Percentiles rank a stretch among this genome's conserved stretches.
These are phyloP conservation scores for Anthoptus insignis DNA, from an alignment of 2,888 invertebrate genomes.

Conservation along the genomic window DNA sequence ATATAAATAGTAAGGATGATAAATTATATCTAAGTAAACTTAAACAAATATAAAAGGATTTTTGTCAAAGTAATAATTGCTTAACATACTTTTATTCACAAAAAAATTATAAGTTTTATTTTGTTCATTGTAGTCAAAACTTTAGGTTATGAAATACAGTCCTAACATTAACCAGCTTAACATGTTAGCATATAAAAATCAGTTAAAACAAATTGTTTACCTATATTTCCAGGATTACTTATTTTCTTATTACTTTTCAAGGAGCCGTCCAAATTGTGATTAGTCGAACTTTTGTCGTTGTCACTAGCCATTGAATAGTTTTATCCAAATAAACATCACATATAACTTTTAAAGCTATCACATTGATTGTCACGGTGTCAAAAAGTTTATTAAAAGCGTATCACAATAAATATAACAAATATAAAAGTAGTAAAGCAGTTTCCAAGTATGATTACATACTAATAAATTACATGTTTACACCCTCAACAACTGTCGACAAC, in stretches of 20 bases:
- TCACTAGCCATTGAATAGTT: constrained; percentile 84
- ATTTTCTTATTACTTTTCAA: constrained; percentile 73
- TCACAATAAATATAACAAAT: constrained; percentile 49
- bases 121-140: not conserved
- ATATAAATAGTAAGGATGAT: too few relatives aligned
- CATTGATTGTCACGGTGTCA: constrained; percentile 13
- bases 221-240: constrained; percentile 66
- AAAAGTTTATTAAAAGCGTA: constrained; percentile 9
- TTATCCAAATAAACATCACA: constrained; percentile 37
- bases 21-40: too few relatives aligned
- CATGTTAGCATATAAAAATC: too few relatives aligned
- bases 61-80: too few relatives aligned
- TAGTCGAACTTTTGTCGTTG: constrained; percentile 82
- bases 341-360: constrained; percentile 25
- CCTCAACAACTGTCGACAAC: constrained; percentile 59
- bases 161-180: too few relatives aligned
- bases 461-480: constrained; percentile 73
- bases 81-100: too few relatives aligned
- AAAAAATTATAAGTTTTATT: too few relatives aligned
- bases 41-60: too few relatives aligned
- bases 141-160: constrained; percentile 31
- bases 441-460: constrained; percentile 51
- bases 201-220: constrained; percentile 62
- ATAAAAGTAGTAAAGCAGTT: constrained; percentile 60
- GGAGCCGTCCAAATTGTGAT: constrained; percentile 79